phyloP scores from a whole-genome alignment of 2,797 vertebrate species.

The Clarias laeviceps region DNA sequence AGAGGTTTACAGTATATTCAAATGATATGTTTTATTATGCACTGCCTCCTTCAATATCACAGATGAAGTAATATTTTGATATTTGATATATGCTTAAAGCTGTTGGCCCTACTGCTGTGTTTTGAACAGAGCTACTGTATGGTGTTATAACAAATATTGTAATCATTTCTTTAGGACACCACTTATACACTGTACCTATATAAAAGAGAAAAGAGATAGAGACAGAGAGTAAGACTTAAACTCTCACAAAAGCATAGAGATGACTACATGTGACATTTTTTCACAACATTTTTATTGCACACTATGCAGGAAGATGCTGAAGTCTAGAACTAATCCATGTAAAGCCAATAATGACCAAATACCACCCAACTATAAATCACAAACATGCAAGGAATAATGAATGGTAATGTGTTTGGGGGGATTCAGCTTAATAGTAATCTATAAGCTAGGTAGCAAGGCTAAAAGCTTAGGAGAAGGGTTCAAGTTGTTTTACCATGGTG shows the following conservation, averaged over 20 bases:
- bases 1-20: conserved; percentile 2
- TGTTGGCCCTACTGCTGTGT: conserved; percentile 20
- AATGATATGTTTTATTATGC: not conserved
- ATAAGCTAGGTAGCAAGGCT: no score
- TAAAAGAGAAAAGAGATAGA: conserved; percentile 17
- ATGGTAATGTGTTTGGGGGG: not conserved
- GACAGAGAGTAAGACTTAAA: conserved; percentile 4
- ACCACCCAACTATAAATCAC: not conserved
- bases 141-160: conserved; percentile 33
- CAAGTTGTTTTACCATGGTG: no score
- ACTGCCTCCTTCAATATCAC: conserved; percentile 3
- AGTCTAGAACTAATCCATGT: not conserved
- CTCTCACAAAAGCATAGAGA: not conserved
- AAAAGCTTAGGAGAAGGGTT: no score
- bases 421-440: not conserved
- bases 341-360: not conserved
- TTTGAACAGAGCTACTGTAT: conserved; percentile 23
- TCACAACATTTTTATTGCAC: not conserved
- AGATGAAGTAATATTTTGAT: conserved; percentile 5
- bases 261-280: not conserved
- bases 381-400: not conserved
- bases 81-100: conserved; percentile 8
- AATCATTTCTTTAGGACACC: not conserved
- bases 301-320: not conserved
- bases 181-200: not conserved